Conservation (phyloP, 2,888 invertebrate genomes). For the Drosophila phalerata region DNA sequence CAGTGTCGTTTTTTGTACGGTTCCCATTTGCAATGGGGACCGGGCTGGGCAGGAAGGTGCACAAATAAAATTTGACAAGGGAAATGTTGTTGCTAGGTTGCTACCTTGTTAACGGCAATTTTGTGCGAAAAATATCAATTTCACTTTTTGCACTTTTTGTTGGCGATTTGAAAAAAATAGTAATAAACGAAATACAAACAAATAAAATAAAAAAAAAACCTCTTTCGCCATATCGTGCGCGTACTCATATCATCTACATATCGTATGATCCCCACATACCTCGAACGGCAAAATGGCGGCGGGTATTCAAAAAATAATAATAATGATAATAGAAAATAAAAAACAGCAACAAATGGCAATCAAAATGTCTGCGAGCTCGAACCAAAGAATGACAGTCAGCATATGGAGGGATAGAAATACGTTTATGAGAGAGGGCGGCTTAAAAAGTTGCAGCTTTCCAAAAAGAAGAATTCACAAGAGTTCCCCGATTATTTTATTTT, state of each 20-base stretch:
- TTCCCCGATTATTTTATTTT: background rate
- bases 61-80: conserved; percentile 67
- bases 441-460: conserved; percentile 8
- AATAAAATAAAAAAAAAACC: conserved; percentile 8
- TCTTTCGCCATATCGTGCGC: conserved; percentile 30
- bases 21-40: background rate
- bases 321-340: conserved; percentile 52
- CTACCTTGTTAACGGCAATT: conserved; percentile 70
- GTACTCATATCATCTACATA: conserved; percentile 21
- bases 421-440: conserved; percentile 24
- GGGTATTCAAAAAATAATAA: conserved; percentile 23
- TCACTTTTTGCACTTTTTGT: conserved; percentile 57
- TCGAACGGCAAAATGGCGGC: conserved; percentile 48
- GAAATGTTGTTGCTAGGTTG: conserved; percentile 67
- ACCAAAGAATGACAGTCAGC: conserved; percentile 66
- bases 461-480: background rate
- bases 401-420: conserved; percentile 56
- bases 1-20: conserved; percentile 45
- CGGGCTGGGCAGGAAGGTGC: background rate
- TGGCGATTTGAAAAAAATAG: conserved; percentile 36
- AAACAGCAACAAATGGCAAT: conserved; percentile 61
- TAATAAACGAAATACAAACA: conserved; percentile 7
- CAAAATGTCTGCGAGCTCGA: conserved; percentile 66
- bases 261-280: conserved; percentile 17
- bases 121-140: conserved; percentile 76